Conservation (phyloP, 2,888 invertebrate genomes). For the Perizoma affinitatum region DNA sequence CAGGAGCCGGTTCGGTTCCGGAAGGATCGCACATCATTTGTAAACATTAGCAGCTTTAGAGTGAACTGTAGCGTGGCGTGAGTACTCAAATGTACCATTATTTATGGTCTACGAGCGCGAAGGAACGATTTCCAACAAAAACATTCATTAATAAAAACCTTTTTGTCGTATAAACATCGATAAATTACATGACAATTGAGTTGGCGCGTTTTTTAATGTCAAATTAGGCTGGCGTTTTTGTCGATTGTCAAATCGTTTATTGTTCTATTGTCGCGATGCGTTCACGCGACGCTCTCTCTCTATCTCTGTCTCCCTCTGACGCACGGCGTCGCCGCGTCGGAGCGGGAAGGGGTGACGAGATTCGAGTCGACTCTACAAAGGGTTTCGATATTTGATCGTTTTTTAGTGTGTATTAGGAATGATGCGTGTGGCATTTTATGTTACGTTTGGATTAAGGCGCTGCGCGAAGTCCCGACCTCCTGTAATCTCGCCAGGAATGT, state of each 20-base stretch:
- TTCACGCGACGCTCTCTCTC: conserved; percentile 57
- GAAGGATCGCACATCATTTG: conserved; percentile 51
- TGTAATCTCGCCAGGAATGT: conserved; percentile 56
- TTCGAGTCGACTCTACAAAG: conserved; percentile 13
- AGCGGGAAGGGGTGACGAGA: conserved; percentile 60
- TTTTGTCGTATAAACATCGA: conserved; percentile 73
- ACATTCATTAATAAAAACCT: conserved; percentile 73
- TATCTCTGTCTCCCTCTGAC: no score
- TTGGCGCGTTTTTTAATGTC: conserved; percentile 80
- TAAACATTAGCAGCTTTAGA: conserved; percentile 65
- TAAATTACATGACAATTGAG: conserved; percentile 79
- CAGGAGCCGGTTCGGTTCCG: conserved; percentile 49
- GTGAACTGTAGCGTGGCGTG: conserved; percentile 64
- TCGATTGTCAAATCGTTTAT: conserved; percentile 61
- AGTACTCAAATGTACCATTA: conserved; percentile 54
- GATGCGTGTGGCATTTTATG: conserved; percentile 62
- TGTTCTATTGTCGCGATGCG: conserved; percentile 66
- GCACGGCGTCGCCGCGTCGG: no score
- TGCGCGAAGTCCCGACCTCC: conserved; percentile 41
- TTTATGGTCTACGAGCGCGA: conserved; percentile 65
- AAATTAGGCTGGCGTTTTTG: conserved; percentile 78
- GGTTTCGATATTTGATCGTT: conserved; percentile 39
- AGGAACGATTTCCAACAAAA: conserved; percentile 57
- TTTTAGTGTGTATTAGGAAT: conserved; percentile 45
- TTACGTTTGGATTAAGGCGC: conserved; percentile 49